phyloP scores from a whole-genome alignment of 2,888 invertebrate genomes.

The Elegia similella region DNA sequence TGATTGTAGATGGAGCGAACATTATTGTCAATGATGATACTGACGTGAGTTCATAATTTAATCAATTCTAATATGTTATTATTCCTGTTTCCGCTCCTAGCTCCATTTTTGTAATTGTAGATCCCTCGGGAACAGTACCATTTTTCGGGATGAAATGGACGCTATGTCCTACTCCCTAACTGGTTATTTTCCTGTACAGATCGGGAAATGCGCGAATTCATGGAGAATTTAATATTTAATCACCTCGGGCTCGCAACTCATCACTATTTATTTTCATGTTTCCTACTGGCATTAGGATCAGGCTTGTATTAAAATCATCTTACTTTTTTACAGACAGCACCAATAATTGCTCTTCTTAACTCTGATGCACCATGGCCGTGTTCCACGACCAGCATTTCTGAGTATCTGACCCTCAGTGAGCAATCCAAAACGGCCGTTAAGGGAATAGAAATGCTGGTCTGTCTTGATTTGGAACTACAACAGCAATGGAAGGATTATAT shows the following conservation, averaged over 20 bases:
- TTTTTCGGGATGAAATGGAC: too few relatives aligned
- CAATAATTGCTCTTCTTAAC: conserved; percentile 64
- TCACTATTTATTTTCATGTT: too few relatives aligned
- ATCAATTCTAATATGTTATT: neutral
- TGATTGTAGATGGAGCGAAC: conserved; percentile 49
- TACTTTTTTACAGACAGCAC: conserved; percentile 52
- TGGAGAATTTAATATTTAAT: too few relatives aligned
- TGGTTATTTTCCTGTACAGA: too few relatives aligned
- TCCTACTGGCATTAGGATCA: too few relatives aligned
- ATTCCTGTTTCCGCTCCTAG: too few relatives aligned
- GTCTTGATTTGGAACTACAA: conserved; percentile 57
- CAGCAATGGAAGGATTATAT: conserved; percentile 69
- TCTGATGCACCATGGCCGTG: conserved; percentile 76
- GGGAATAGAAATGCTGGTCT: conserved; percentile 70
- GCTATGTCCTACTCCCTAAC: too few relatives aligned
- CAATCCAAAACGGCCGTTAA: conserved; percentile 54
- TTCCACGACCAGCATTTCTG: conserved; percentile 55
- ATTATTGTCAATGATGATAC: conserved; percentile 47
- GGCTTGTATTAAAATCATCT: too few relatives aligned
- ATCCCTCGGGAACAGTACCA: too few relatives aligned
- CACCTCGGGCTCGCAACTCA: too few relatives aligned
- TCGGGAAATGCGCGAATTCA: too few relatives aligned
- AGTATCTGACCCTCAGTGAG: conserved; percentile 46
- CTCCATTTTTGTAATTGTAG: too few relatives aligned
- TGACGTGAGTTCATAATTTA: conserved; percentile 44